These are phyloP conservation scores for Tokudaia muenninki DNA, from an alignment of 2,797 vertebrate genomes.

Conservation along the genomic window DNA sequence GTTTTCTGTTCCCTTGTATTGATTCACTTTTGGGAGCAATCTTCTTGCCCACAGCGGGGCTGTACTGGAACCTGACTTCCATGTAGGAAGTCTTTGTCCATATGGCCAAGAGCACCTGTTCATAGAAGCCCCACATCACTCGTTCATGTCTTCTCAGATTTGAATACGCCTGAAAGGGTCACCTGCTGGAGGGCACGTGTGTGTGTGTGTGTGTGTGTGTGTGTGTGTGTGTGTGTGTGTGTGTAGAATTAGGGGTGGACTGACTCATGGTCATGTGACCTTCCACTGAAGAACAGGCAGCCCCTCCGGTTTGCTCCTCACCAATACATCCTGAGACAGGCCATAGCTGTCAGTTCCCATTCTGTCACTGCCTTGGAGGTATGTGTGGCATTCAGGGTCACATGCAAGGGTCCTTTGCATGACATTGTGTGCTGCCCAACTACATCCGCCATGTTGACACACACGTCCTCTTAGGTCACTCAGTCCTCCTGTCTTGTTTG, in stretches of 20 bases:
- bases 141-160: not conserved
- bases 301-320: not conserved
- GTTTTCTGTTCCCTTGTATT: not conserved
- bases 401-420: not conserved
- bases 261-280: not conserved
- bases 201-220: not conserved
- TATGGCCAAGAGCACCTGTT: not conserved
- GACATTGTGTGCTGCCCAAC: not conserved
- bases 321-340: not conserved
- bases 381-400: not conserved
- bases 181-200: accelerated
- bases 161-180: not conserved
- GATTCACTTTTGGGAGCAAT: not conserved
- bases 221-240: too few relatives aligned
- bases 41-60: not conserved
- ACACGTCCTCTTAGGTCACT: not conserved
- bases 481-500: not conserved
- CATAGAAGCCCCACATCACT: not conserved
- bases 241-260: not conserved
- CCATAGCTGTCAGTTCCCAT: not conserved
- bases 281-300: not conserved
- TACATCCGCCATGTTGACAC: not conserved
- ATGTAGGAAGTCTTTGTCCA: not conserved
- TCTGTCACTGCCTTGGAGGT: not conserved
- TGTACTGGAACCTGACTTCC: accelerated